Conservation (phyloP, 2,888 invertebrate genomes). For the Sphecodes monilicornis region DNA sequence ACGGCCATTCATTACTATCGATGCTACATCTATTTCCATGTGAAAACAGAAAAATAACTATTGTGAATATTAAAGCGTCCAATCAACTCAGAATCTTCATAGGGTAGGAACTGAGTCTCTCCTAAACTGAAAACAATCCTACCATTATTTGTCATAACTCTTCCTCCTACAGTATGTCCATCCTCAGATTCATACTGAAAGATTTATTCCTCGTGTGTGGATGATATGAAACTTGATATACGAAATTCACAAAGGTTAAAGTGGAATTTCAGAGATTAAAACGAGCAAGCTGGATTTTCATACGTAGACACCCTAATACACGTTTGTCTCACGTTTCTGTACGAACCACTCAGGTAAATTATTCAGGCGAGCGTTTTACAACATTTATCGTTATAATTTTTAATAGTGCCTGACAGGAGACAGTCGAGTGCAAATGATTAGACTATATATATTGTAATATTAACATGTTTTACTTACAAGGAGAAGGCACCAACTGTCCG, state of each 20-base stretch:
- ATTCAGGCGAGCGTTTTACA: not conserved
- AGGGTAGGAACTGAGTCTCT: not conserved
- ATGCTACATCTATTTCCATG: no score
- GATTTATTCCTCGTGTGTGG: not conserved
- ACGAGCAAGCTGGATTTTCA: not conserved
- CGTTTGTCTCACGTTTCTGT: no score
- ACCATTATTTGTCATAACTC: not conserved
- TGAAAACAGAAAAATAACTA: not conserved
- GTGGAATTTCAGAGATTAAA: not conserved
- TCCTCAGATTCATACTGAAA: not conserved
- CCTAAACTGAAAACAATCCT: not conserved
- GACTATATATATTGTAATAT: no score
- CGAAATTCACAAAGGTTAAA: not conserved
- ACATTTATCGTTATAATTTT: not conserved
- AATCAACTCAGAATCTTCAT: not conserved
- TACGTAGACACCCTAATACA: not conserved
- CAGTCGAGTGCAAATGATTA: no score
- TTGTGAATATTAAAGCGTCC: no score
- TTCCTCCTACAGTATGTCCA: not conserved
- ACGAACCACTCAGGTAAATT: not conserved
- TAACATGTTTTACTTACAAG: no score
- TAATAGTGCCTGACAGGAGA: no score
- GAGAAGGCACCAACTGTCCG: no score
- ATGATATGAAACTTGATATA: not conserved
- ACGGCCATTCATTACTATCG: not conserved